Evolutionary conservation across 2,113 vertebrate species (phyloP).

Genomic region (Theropithecus gelada): DNA sequence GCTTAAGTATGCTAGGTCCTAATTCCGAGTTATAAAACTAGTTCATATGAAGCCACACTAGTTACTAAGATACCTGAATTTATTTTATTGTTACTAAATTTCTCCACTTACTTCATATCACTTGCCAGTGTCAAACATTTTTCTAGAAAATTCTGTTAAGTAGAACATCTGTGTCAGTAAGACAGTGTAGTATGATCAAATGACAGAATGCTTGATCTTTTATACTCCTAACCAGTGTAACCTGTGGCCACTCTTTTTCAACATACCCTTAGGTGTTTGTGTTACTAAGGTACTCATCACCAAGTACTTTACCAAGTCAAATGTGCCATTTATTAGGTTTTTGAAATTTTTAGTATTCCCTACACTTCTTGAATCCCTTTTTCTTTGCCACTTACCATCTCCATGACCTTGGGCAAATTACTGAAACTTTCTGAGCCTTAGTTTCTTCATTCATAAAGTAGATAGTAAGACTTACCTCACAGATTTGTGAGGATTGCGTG

Average conservation of each 20-base stretch:
- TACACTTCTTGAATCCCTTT: not conserved
- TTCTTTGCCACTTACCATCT: not conserved
- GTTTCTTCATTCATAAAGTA: not conserved
- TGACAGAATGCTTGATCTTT: not conserved
- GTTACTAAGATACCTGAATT: not conserved
- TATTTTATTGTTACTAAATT: not conserved
- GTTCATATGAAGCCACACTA: not conserved
- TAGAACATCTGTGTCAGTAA: not conserved
- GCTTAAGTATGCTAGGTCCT: not conserved
- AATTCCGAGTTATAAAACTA: not conserved
- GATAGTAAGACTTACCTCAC: not conserved
- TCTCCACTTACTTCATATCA: not conserved
- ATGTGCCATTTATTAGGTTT: not conserved
- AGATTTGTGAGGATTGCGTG: not conserved
- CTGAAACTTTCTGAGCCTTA: not conserved
- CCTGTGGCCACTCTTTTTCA: not conserved
- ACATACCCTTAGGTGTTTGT: not conserved
- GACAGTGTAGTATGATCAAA: not conserved
- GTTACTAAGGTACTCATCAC: not conserved
- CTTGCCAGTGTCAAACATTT: not conserved
- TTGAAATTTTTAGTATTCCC: not conserved
- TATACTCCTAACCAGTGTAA: not conserved
- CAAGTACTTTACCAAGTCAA: not conserved
- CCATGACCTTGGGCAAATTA: not conserved
- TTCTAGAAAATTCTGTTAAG: not conserved